Conservation (phyloP, 2,797 vertebrate genomes). For the Coracias cyanogaster region DNA sequence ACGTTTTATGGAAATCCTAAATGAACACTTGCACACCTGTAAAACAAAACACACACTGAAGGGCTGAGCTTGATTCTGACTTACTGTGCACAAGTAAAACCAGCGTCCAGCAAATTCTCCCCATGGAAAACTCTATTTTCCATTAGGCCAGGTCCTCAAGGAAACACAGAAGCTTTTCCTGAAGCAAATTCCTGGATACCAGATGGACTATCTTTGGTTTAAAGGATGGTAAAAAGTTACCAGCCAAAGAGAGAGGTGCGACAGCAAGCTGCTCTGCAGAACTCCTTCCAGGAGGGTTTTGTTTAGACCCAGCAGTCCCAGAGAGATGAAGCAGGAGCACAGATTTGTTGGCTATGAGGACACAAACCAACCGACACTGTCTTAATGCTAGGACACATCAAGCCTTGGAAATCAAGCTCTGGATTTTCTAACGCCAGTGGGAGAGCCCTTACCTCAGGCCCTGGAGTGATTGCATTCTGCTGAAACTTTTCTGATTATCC, state of each 20-base stretch:
- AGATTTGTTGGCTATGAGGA: background rate
- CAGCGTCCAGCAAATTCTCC: background rate
- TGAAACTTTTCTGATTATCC: constrained; percentile 37
- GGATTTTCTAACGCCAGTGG: background rate
- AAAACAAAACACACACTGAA: background rate
- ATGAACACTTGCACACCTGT: background rate
- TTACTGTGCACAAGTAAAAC: background rate
- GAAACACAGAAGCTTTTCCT: background rate
- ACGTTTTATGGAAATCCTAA: background rate
- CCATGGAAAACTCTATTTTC: background rate
- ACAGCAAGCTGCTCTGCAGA: background rate
- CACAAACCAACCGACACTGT: background rate
- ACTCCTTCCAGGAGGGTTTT: background rate
- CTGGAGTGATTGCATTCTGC: constrained; percentile 28
- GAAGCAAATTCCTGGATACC: constrained; percentile 12
- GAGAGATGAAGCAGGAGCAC: background rate
- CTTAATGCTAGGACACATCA: background rate
- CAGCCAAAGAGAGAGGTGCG: background rate
- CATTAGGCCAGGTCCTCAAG: background rate
- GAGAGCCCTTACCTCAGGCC: background rate
- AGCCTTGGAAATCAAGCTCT: constrained; percentile 13
- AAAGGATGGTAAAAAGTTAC: background rate
- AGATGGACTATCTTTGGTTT: constrained; percentile 64
- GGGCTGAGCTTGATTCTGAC: background rate
- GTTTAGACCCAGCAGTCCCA: background rate